Percentiles rank a stretch among this genome's conserved stretches.
Conservation (phyloP, 2,113 vertebrate genomes). For the Sander lucioperca region DNA sequence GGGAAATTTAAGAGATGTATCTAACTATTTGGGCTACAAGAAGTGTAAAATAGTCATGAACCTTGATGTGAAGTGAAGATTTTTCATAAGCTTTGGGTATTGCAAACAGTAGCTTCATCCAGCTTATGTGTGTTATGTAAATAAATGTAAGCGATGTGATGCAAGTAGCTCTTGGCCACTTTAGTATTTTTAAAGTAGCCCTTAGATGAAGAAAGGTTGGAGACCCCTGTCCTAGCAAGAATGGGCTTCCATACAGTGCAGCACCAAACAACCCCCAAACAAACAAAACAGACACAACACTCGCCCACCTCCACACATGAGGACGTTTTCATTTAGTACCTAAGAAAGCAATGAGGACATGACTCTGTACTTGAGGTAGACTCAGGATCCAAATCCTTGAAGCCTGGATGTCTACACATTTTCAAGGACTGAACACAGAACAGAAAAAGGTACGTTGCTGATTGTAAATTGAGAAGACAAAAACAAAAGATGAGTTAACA, state of each 20-base stretch:
- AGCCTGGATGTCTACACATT: slow-evolving; percentile 27
- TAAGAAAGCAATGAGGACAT: slow-evolving; percentile 42
- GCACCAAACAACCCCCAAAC: slow-evolving; percentile 10
- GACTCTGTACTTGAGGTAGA: neutral
- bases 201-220: no score
- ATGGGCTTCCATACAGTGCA: slow-evolving; percentile 8
- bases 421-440: neutral
- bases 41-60: no score
- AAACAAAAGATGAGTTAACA: slow-evolving; percentile 81
- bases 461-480: slow-evolving; percentile 65
- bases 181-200: no score
- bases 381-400: slow-evolving; percentile 15
- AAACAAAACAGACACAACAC: slow-evolving; percentile 16
- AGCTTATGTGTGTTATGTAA: no score
- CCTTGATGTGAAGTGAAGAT: no score
- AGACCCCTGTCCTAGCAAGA: neutral
- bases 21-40: no score
- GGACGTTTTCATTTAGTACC: slow-evolving; percentile 17
- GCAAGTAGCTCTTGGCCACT: no score
- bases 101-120: no score
- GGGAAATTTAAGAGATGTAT: no score
- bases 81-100: no score
- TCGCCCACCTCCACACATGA: slow-evolving; percentile 11
- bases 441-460: slow-evolving; percentile 41
- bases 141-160: no score